Base-by-base conservation (phyloP, 2,113 vertebrate species). In the Tonatia bakeri region DNA sequence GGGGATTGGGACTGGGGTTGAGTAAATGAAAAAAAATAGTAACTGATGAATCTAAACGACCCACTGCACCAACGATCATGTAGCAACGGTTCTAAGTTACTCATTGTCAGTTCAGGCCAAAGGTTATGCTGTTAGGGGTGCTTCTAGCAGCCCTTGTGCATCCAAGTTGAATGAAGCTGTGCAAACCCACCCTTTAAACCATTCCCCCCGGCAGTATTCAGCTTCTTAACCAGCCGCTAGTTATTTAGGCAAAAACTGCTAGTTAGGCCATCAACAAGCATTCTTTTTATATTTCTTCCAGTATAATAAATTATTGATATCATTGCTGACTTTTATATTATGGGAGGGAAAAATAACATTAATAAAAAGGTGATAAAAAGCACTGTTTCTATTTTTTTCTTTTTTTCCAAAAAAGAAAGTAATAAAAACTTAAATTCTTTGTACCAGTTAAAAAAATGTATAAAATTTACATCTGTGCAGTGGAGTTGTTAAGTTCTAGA, bases 251-350 rank as follows among this genome's bases (percentile, higher is more conserved):
- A 98, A 99, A 98, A 98, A 89, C 98, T 98, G 98, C 98, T 99
- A 98, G 98, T 99, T 99, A 99, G 98, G 98, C 98, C 98, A 99
- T 99, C 98, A 97, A 98, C 98, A 99, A 98, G 98, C 99, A 98
- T 99, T 99, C 98, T 99, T 99, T 99, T 99, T 99, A 99, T 99
- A 99, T 99, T 99, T 99, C 99, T 99, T 99, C 99, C 99, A 99
- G 98, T 99, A 99, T 99, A 99, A 98, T 98, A 98, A 99, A 99
- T 98, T 98, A 99, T 99, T 99, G 99, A 99, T 99, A 99, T 99
- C 99, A 99, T 98, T 99, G 99, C 99, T 99, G 98, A 99, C 98
- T 99, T 99, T 99, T 99, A 99, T 99, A 99, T 99, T 99, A 98
- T 97, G 98, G 99, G 98, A 99, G 98, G 98, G 98, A 98, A 99